Evolutionary conservation across 1,140 invertebrate genomes (phyloP), one percentile per base, ranked within the genome.

Genomic region (Drosophila orena): DNA sequence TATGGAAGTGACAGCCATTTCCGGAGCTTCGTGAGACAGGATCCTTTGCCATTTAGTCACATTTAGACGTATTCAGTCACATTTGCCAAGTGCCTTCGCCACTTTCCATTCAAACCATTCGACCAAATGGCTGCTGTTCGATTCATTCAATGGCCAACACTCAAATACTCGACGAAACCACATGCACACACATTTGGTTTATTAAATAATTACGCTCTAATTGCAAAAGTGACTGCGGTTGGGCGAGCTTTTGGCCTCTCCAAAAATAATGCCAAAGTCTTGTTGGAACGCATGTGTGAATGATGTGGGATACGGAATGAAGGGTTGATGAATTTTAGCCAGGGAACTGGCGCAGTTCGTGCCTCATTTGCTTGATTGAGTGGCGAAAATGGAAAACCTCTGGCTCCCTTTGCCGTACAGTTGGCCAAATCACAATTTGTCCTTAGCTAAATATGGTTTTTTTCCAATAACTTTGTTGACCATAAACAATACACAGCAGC

Each of bases 181-280:
- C 58, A 60, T 30, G 12, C 60, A 65, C 57, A 55, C 38, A 53
- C 55, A 64, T 84, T 88, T 62, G 84, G 83, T 84, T 88, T 83
- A 88, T 88, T 79, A 84, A 88, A 88, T 89, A 89, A 88, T 88
- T 88, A 88, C 71, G 79, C 84, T 88, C 83, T 88, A 88, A 89
- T 89, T 88, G 79, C 83, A 83, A 89, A 83, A 70, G 84, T 77
- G 76, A 72, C 72, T 77, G 79, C 68, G 79, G 75, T 79, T 79
- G 61, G 52, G 43, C 50, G 69, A 59, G 43, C 58, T 42, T 35
- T 65, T 34, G 72, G 20, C 42, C 62, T 50, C 73, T 84, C 37
- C 59, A 71, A 85, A 85, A 85, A 79, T 71, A 61, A 66, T 84
- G 76, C 65, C 49, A 66, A 35, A 70, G 40, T 40, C 62, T 54